A percentile compares a stretch with the other conserved stretches of the same genome.
phyloP scores from a whole-genome alignment of 2,113 vertebrate genomes.

The Rhegmatorhina hoffmannsi region DNA sequence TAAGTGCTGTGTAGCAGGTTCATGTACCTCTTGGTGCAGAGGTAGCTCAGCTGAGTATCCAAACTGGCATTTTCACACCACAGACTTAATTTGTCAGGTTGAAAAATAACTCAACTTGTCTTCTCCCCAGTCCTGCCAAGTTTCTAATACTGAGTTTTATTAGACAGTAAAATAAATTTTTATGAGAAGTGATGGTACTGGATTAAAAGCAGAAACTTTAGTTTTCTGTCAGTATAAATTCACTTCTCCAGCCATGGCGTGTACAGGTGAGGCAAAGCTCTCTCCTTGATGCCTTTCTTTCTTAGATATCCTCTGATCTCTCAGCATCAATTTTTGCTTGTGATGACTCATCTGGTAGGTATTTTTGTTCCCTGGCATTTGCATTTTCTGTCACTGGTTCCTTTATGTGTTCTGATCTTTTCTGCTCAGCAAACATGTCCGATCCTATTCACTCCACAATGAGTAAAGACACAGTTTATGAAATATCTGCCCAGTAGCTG shows the following conservation, averaged over 20 bases:
- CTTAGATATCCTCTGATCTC: not conserved
- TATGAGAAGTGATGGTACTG: not conserved
- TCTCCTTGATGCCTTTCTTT: not conserved
- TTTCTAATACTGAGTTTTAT: not conserved
- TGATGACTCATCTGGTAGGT: constrained; percentile 39
- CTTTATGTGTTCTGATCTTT: constrained; percentile 56
- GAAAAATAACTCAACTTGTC: not conserved
- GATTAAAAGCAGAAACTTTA: not conserved
- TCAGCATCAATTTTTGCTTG: not conserved
- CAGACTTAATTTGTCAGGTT: not conserved
- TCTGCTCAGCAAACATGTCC: constrained; percentile 65
- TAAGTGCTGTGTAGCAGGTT: not conserved
- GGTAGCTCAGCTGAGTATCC: not conserved
- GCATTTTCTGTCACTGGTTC: constrained; percentile 25
- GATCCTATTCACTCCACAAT: constrained; percentile 1
- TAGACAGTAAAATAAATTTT: not conserved
- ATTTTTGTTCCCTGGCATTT: constrained; percentile 51
- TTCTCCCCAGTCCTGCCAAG: not conserved
- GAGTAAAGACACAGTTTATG: not conserved
- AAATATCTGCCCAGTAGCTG: constrained; percentile 5
- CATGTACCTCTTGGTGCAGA: not conserved
- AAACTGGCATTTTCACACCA: not conserved
- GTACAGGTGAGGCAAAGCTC: not conserved
- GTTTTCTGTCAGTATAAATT: not conserved
- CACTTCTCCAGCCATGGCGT: not conserved